Conservation (phyloP, 2,113 vertebrate species). For the Phainopepla nitens region DNA sequence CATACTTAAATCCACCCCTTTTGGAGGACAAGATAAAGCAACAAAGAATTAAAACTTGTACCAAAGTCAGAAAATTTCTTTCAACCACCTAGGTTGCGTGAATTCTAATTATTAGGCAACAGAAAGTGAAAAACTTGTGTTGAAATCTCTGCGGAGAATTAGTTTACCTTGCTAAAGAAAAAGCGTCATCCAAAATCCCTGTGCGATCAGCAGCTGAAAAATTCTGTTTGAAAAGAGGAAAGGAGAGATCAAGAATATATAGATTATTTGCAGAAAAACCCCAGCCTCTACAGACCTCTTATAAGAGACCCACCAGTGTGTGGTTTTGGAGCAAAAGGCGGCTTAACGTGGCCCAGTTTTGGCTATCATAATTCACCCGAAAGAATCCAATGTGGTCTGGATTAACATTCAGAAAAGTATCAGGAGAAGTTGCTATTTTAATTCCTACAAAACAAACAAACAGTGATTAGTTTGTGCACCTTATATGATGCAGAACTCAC, state of each 20-base stretch:
- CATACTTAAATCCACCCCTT: not conserved
- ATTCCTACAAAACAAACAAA: conserved; percentile 68
- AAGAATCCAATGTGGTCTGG: conserved; percentile 90
- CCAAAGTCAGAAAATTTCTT: not conserved
- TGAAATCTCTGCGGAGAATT: not conserved
- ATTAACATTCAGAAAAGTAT: conserved; percentile 80
- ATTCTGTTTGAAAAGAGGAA: conserved; percentile 33
- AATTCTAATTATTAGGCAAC: not conserved
- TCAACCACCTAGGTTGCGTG: not conserved
- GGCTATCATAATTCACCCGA: conserved; percentile 83
- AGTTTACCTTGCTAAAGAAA: conserved; percentile 85
- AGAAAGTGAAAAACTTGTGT: not conserved
- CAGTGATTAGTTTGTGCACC: not conserved
- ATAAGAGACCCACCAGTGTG: not conserved
- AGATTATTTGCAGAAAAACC: not conserved
- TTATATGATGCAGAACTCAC: not conserved
- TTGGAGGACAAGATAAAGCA: not conserved
- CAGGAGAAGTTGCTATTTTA: not conserved
- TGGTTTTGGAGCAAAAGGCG: conserved; percentile 51
- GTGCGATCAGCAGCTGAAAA: conserved; percentile 77
- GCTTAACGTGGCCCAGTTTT: conserved; percentile 75
- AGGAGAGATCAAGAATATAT: not conserved
- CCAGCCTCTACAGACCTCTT: not conserved
- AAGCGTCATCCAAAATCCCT: conserved; percentile 79
- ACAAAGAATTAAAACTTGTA: not conserved